Evolutionary conservation across 2,888 invertebrate genomes (phyloP).

Genomic region (Clistopyga incitator): DNA sequence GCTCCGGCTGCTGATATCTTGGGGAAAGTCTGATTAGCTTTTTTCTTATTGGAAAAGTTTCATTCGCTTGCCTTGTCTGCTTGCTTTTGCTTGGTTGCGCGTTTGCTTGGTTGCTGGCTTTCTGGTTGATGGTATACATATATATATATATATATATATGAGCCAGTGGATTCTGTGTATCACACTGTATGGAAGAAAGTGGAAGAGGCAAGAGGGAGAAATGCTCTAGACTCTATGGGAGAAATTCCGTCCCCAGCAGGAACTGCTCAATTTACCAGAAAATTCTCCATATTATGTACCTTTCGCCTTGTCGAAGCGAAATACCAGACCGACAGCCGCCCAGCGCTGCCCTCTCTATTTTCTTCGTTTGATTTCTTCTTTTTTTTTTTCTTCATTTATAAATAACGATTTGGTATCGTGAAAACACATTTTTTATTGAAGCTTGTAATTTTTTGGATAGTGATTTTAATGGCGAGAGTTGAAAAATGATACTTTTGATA

Average conservation of each 20-base stretch:
- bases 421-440: no score
- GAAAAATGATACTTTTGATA: no score
- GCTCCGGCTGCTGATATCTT: slow-evolving; percentile 69
- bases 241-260: slow-evolving; percentile 76
- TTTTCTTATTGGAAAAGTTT: slow-evolving; percentile 80
- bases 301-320: slow-evolving; percentile 50
- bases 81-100: slow-evolving; percentile 14
- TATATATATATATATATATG: background rate
- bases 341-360: slow-evolving; percentile 17
- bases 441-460: no score
- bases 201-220: slow-evolving; percentile 48
- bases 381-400: background rate
- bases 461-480: no score
- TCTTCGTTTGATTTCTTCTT: slow-evolving; percentile 12
- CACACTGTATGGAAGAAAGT: slow-evolving; percentile 42
- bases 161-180: background rate
- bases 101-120: slow-evolving; percentile 35
- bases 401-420: no score
- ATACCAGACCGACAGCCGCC: slow-evolving; percentile 26
- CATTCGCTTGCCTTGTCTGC: slow-evolving; percentile 65
- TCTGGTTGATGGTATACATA: slow-evolving; percentile 1
- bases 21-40: slow-evolving; percentile 80
- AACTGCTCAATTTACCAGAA: slow-evolving; percentile 80
- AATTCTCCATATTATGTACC: slow-evolving; percentile 75
- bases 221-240: slow-evolving; percentile 50